Conservation (phyloP, 2,888 invertebrate genomes). For the Lasioglossum pauxillum region DNA sequence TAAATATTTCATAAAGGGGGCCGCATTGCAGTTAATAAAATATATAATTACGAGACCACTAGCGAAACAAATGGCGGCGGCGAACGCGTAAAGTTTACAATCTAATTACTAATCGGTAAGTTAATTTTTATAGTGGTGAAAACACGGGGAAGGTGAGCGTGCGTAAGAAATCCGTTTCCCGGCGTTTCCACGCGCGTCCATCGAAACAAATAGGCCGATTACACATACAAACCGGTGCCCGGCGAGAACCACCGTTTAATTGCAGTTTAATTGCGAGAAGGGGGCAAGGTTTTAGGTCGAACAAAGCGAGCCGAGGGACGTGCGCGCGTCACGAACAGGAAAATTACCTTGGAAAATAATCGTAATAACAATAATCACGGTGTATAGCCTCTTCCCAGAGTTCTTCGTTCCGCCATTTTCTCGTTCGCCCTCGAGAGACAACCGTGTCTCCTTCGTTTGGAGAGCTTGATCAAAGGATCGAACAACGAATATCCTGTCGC, state of each 20-base stretch:
- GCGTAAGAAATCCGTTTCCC: constrained; percentile 4
- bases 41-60: neutral
- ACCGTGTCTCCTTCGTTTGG: neutral
- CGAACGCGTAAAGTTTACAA: neutral
- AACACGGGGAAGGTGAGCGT: neutral
- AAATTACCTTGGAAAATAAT: neutral
- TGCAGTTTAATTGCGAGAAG: neutral
- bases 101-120: neutral
- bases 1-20: neutral
- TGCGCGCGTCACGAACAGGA: neutral
- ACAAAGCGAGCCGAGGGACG: neutral
- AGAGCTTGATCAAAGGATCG: neutral
- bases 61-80: neutral
- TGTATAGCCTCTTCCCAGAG: neutral
- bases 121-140: neutral
- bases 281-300: neutral
- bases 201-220: constrained; percentile 1
- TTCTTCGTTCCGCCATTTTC: neutral
- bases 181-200: neutral
- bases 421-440: neutral
- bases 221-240: neutral
- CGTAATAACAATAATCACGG: neutral
- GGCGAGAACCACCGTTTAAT: neutral
- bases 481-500: neutral
- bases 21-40: neutral